phyloP scores from a whole-genome alignment of 2,797 vertebrate species.

The Onychomys arenicola region DNA sequence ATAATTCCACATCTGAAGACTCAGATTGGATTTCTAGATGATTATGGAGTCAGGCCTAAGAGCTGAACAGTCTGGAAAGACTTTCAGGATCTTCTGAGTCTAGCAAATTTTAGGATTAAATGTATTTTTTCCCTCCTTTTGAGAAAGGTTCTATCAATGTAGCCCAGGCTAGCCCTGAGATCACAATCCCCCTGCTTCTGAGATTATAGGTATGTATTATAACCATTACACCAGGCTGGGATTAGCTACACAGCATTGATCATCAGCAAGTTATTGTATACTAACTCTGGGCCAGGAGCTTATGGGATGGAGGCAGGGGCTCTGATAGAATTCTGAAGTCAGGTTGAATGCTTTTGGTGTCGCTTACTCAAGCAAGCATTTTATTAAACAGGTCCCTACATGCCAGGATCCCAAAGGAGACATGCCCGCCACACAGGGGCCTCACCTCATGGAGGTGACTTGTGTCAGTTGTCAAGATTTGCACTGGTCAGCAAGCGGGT shows the following conservation, averaged over 20 bases:
- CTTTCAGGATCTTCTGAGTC: background rate
- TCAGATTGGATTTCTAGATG: background rate
- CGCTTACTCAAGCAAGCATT: background rate
- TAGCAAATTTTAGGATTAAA: background rate
- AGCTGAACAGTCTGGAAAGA: background rate
- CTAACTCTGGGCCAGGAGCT: background rate
- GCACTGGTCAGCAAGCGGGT: background rate
- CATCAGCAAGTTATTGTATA: background rate
- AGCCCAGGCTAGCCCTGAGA: background rate
- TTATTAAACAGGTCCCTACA: background rate
- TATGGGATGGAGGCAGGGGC: background rate
- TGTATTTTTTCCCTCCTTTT: background rate
- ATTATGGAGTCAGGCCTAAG: background rate
- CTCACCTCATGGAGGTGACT: background rate
- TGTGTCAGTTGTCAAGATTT: background rate
- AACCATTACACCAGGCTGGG: background rate
- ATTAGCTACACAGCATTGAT: background rate
- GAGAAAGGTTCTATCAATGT: background rate
- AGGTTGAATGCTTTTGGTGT: background rate
- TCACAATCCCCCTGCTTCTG: background rate
- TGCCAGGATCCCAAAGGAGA: background rate
- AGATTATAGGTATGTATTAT: too few relatives aligned
- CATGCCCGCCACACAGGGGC: background rate
- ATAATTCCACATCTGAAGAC: fast-evolving
- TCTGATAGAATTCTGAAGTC: background rate